phyloP scores from a whole-genome alignment of 37 sponge, comb jelly and placozoan genomes.

The Beroe forskalii region DNA sequence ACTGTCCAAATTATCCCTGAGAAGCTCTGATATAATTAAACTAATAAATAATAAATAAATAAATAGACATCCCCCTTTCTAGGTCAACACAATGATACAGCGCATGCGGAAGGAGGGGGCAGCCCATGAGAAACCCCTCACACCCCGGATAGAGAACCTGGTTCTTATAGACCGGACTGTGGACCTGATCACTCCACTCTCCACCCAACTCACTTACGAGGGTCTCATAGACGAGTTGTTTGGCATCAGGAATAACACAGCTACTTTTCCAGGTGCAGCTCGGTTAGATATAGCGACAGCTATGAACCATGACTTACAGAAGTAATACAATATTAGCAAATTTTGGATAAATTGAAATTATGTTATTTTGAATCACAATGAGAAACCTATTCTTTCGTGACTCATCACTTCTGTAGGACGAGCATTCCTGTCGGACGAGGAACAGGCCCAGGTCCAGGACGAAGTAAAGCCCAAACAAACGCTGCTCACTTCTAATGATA shows the following conservation, averaged over 20 bases:
- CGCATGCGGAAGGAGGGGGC: slow-evolving; percentile 73
- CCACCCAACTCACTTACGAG: slow-evolving; percentile 94
- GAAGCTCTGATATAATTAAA: too few relatives aligned
- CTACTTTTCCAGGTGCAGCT: slow-evolving; percentile 9
- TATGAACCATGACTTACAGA: too few relatives aligned
- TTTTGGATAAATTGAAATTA: too few relatives aligned
- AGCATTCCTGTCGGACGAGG: slow-evolving; percentile 15
- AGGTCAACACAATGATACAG: slow-evolving; percentile 77
- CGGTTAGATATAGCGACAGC: too few relatives aligned
- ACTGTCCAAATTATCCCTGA: too few relatives aligned
- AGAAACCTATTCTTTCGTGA: too few relatives aligned
- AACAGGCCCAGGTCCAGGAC: neutral
- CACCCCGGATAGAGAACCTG: slow-evolving; percentile 80
- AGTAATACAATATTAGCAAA: too few relatives aligned
- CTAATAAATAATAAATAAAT: too few relatives aligned
- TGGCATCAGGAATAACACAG: slow-evolving; percentile 78
- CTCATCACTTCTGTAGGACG: too few relatives aligned
- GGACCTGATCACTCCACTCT: slow-evolving; percentile 92
- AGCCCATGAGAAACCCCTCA: neutral
- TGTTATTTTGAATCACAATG: too few relatives aligned
- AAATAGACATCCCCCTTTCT: too few relatives aligned
- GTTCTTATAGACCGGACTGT: slow-evolving; percentile 87
- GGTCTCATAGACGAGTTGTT: slow-evolving; percentile 93
- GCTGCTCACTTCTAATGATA: slow-evolving; percentile 70
- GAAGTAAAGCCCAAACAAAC: slow-evolving; percentile 1